Evolutionary conservation across 2,797 vertebrate species (phyloP), one percentile per base, ranked within the genome.

Genomic region (Pteropus rufus): DNA sequence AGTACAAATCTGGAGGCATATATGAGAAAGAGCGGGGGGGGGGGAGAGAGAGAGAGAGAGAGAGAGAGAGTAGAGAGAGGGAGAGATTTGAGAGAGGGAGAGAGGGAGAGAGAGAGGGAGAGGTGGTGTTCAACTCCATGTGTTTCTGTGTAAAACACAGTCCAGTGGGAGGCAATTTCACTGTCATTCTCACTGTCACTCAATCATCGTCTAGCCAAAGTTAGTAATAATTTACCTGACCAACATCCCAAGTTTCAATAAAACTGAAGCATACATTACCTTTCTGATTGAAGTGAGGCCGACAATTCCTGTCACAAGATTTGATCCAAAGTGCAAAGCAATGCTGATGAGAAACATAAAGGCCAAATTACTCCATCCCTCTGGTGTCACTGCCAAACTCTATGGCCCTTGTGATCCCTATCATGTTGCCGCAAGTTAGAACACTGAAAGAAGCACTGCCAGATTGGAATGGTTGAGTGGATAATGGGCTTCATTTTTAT

Each of bases 191-290:
- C 44, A n/a, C 0, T 0, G 69, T 41, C 84, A 70, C 75, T 96
- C 91, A 91, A 1, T 93, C 84, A 24, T 90, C 26, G 23, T 95
- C 21, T 56, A 73, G 79, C 49, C 73, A 91, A 0, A 44, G 14
- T 62, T 92, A 75, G 79, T 72, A 75, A 89, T 95, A 67, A 95
- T 94, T 64, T 75, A 86, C 72, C 89, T 93, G 76, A 44, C n/a
- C 91, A 82, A 36, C 54, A 91, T 58, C 49, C 36, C 44, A 96
- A 94, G 84, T 93, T 67, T 72, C 72, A 39, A 23, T 92, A 70
- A 96, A 96, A 89, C 41, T 52, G 60, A 67, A 75, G n/a, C 91
- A 12, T n/a, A 46, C 46, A 62, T 81, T 41, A 70, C 26, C 10
- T 58, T 93, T 95, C 31, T 82, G 86, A 92, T 29, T 9, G 94